phyloP scores from a whole-genome alignment of 2,888 invertebrate species.

The Andrena marginata region DNA sequence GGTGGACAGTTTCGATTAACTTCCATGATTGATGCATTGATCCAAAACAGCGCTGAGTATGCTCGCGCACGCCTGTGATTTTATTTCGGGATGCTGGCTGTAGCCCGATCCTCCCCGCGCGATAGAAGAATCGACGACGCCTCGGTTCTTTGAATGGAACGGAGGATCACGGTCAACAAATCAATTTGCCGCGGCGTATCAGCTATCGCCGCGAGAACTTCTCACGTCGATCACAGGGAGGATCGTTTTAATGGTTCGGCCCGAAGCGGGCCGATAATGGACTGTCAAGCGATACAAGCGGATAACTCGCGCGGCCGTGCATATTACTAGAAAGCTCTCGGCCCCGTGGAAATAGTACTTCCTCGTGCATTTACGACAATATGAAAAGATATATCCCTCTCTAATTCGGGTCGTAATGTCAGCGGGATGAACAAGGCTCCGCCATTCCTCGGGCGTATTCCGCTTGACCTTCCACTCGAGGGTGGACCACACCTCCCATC shows the following conservation, averaged over 20 bases:
- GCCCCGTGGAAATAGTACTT: not conserved
- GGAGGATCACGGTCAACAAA: constrained; percentile 2
- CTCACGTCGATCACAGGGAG: constrained; percentile 38
- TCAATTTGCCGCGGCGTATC: constrained; percentile 25
- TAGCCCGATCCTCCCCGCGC: not conserved
- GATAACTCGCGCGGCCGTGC: constrained; percentile 17
- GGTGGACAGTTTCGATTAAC: not conserved
- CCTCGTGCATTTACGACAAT: constrained; percentile 42
- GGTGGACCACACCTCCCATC: constrained; percentile 57
- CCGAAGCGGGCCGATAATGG: constrained; percentile 39
- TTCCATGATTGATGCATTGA: not conserved
- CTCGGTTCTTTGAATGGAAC: not conserved
- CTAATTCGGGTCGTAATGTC: constrained; percentile 56
- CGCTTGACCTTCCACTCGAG: constrained; percentile 57
- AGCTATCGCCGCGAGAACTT: constrained; percentile 16
- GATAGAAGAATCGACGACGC: not conserved
- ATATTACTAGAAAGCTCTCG: not conserved
- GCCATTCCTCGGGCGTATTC: constrained; percentile 44
- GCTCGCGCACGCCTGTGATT: no score
- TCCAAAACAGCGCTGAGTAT: not conserved
- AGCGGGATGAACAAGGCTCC: constrained; percentile 49
- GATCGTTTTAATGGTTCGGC: constrained; percentile 42
- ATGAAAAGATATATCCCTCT: constrained; percentile 46
- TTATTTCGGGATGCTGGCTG: not conserved
- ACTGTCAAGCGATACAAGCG: constrained; percentile 43